Percentiles rank a stretch among this genome's conserved stretches.
Evolutionary conservation across 2,888 invertebrate species (phyloP).

Genomic region (Heliconius ismenius): DNA sequence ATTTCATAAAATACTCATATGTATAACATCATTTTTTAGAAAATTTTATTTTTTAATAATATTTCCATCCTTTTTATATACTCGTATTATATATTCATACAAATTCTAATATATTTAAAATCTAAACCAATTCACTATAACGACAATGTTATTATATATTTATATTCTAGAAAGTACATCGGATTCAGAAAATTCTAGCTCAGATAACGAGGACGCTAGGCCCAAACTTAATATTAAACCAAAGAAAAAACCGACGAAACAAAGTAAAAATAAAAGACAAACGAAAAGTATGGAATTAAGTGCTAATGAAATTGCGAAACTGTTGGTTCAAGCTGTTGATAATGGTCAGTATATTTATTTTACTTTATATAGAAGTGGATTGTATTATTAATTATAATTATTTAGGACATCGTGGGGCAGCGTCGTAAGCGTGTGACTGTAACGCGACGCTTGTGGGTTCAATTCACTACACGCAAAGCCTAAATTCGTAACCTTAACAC

Average conservation of each 20-base stretch:
- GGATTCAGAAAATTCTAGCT: slow-evolving; percentile 57
- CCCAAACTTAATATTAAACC: slow-evolving; percentile 51
- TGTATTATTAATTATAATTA: neutral
- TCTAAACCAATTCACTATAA: neutral
- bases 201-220: slow-evolving; percentile 53
- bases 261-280: slow-evolving; percentile 47
- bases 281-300: slow-evolving; percentile 59
- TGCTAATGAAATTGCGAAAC: slow-evolving; percentile 68
- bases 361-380: slow-evolving; percentile 1
- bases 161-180: slow-evolving; percentile 55
- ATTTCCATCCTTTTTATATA: no score
- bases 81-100: neutral
- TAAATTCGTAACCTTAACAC: neutral
- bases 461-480: neutral
- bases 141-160: neutral
- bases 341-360: slow-evolving; percentile 58
- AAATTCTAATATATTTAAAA: neutral
- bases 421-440: neutral
- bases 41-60: no score
- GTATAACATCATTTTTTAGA: no score
- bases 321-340: slow-evolving; percentile 70
- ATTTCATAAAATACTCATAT: no score
- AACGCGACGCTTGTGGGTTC: neutral
- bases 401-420: neutral
- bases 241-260: slow-evolving; percentile 45